Conservation (phyloP, 2,797 vertebrate genomes). For the Semotilus atromaculatus region DNA sequence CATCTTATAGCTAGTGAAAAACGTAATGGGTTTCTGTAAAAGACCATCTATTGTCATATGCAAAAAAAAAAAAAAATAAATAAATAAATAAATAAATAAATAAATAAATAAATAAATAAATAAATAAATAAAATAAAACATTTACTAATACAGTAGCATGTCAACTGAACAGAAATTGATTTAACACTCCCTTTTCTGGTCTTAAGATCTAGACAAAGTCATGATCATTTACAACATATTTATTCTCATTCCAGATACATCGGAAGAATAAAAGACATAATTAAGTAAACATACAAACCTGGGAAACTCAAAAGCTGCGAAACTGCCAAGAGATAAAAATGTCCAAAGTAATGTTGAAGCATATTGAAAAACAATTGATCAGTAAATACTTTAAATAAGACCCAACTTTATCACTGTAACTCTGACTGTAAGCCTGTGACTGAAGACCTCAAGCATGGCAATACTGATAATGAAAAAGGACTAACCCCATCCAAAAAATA, state of each 20-base stretch:
- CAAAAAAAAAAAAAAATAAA: too few relatives aligned
- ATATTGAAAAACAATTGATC: background rate
- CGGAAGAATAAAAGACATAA: background rate
- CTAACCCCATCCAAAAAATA: background rate
- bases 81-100: too few relatives aligned
- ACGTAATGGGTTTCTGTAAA: background rate
- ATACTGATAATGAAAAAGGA: too few relatives aligned
- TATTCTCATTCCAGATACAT: background rate
- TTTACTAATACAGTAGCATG: too few relatives aligned
- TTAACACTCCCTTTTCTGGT: background rate
- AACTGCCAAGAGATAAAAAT: background rate
- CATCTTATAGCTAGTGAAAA: too few relatives aligned
- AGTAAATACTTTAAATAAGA: background rate
- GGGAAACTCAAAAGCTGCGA: background rate
- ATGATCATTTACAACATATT: background rate
- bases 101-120: too few relatives aligned
- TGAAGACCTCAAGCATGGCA: background rate
- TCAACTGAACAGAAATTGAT: background rate
- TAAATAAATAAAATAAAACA: too few relatives aligned
- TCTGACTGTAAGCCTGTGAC: background rate
- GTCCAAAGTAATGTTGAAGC: background rate
- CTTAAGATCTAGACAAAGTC: too few relatives aligned
- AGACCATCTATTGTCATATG: background rate
- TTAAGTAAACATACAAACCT: constrained; percentile 10
- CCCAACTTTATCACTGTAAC: background rate